A percentile compares a stretch with the other conserved stretches of the same genome.
phyloP scores from a whole-genome alignment of 1,140 invertebrate species.

The Dryas iulia region DNA sequence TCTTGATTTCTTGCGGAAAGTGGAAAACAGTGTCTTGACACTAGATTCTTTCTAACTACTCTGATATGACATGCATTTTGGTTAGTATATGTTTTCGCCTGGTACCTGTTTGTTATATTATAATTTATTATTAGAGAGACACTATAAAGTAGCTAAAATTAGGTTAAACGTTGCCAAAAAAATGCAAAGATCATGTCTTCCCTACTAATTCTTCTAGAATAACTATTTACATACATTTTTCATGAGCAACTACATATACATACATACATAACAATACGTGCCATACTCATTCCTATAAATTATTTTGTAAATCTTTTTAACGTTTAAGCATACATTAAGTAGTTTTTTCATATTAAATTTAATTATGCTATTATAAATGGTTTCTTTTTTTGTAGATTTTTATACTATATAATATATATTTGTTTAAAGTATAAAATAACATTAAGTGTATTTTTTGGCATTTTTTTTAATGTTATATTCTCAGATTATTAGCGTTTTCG shows the following conservation, averaged over 20 bases:
- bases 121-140: background rate
- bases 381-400: background rate
- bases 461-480: background rate
- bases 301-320: background rate
- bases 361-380: background rate
- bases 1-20: too few relatives aligned
- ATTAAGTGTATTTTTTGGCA: background rate
- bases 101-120: too few relatives aligned
- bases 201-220: constrained; percentile 56
- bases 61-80: too few relatives aligned
- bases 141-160: constrained; percentile 23
- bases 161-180: constrained; percentile 33
- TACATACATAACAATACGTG: background rate
- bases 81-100: too few relatives aligned
- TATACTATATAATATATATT: background rate
- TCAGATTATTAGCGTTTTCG: background rate
- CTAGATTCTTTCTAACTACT: too few relatives aligned
- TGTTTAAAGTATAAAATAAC: background rate
- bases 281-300: background rate
- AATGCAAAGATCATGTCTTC: constrained; percentile 68
- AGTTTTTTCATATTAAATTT: background rate
- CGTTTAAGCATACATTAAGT: background rate
- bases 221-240: constrained; percentile 37
- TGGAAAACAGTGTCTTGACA: too few relatives aligned
- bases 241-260: background rate